Percentiles rank a stretch among this genome's conserved stretches.
phyloP scores from a whole-genome alignment of 1,140 invertebrate species.

The Tetramorium parvispinum region DNA sequence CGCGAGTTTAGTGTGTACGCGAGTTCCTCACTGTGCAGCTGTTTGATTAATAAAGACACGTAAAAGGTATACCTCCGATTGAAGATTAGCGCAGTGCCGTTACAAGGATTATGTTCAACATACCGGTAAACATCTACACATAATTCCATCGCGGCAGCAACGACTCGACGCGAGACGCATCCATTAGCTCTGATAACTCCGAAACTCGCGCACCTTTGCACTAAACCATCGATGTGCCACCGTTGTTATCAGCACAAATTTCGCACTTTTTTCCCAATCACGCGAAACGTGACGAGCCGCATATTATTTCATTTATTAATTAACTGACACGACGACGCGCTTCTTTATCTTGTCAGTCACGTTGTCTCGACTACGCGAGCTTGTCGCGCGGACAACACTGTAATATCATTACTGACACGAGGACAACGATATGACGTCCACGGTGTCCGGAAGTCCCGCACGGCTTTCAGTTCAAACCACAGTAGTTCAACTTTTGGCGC shows the following conservation, averaged over 20 bases:
- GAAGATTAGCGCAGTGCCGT: not conserved
- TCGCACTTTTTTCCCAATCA: not conserved
- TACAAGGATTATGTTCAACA: not conserved
- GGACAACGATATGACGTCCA: not conserved
- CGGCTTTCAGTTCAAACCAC: not conserved
- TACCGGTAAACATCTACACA: not conserved
- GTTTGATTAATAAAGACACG: not conserved
- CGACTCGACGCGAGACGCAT: not conserved
- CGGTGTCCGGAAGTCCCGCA: not conserved
- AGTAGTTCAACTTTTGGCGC: constrained; percentile 12
- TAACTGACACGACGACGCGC: not conserved
- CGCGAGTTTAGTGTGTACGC: not conserved
- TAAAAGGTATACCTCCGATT: not conserved
- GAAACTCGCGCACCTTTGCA: not conserved
- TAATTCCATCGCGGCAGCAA: not conserved
- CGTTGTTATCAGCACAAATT: not conserved
- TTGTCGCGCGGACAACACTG: not conserved
- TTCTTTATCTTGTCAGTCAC: not conserved
- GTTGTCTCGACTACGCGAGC: not conserved
- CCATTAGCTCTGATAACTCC: not conserved
- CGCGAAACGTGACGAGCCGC: not conserved
- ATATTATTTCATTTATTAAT: constrained; percentile 14
- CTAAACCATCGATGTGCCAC: not conserved
- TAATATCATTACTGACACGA: not conserved
- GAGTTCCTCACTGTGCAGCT: not conserved